phyloP scores from a whole-genome alignment of 1,140 invertebrate genomes.

The Bombyx mandarina region DNA sequence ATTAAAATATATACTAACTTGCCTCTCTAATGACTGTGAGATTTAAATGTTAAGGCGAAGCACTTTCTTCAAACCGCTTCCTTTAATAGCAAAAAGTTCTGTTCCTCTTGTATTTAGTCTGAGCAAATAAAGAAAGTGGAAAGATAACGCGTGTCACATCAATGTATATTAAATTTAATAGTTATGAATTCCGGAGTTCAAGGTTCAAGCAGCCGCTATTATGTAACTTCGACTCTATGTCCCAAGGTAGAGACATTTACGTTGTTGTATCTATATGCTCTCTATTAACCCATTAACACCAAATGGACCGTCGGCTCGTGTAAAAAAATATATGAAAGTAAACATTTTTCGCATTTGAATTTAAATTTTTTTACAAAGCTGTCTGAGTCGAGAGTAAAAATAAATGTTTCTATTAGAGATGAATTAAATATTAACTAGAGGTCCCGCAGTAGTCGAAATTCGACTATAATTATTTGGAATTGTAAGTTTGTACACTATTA shows the following conservation, averaged over 20 bases:
- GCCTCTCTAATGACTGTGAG: conserved; percentile 44
- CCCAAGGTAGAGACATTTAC: too few species aligned
- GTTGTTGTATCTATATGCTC: too few species aligned
- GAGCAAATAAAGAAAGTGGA: too few species aligned
- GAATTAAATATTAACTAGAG: conserved; percentile 13
- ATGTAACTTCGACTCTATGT: too few species aligned
- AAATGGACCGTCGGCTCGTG: too few species aligned
- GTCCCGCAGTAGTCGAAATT: too few species aligned
- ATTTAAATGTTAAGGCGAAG: conserved; percentile 40
- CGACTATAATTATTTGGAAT: too few species aligned
- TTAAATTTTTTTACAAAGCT: conserved; percentile 7
- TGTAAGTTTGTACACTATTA: too few species aligned
- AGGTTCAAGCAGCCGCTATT: too few species aligned
- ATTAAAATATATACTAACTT: conserved; percentile 46
- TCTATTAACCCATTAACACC: too few species aligned
- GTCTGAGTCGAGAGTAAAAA: conserved; percentile 4
- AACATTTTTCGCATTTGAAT: conserved; percentile 5
- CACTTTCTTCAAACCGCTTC: conserved; percentile 25
- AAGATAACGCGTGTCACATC: not conserved
- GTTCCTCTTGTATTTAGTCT: too few species aligned
- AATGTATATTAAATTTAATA: not conserved
- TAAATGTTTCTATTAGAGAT: conserved; percentile 5
- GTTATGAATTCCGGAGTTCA: not conserved
- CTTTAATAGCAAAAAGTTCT: conserved; percentile 43
- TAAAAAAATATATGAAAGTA: too few species aligned